Percentiles rank a stretch among this genome's conserved stretches.
Evolutionary conservation across 2,797 vertebrate genomes (phyloP).

Genomic region (Sandelia bainsii): DNA sequence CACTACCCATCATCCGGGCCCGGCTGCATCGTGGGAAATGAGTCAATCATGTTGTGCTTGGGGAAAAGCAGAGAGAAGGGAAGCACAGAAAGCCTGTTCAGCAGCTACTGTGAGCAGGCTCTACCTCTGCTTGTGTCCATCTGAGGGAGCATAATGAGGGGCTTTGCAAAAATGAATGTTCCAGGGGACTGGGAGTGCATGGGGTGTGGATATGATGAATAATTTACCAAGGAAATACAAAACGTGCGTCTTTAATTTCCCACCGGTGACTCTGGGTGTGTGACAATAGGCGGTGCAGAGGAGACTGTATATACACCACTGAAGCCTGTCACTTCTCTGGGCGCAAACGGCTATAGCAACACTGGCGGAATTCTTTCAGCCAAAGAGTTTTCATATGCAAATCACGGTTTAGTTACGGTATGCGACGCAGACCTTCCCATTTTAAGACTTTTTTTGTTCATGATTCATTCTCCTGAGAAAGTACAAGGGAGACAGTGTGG

Average conservation of each 20-base stretch:
- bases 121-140: constrained; percentile 61
- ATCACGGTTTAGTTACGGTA: constrained; percentile 89
- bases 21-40: constrained; percentile 72
- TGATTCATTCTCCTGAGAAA: constrained; percentile 84
- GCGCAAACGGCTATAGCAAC: constrained; percentile 77
- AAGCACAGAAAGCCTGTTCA: constrained; percentile 64
- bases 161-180: constrained; percentile 69
- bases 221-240: constrained; percentile 73
- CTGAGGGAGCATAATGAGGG: constrained; percentile 66
- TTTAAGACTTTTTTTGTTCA: constrained; percentile 84
- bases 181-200: constrained; percentile 22
- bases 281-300: constrained; percentile 72
- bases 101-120: constrained; percentile 64
- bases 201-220: constrained; percentile 77
- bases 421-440: constrained; percentile 86
- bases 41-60: constrained; percentile 65
- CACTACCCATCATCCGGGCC: constrained; percentile 68
- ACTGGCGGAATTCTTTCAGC: constrained; percentile 85
- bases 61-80: constrained; percentile 22
- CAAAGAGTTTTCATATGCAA: constrained; percentile 88
- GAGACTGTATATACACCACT: constrained; percentile 71
- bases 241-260: constrained; percentile 72
- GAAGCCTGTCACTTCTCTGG: constrained; percentile 77
- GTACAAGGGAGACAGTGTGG: constrained; percentile 73
- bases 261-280: constrained; percentile 68